phyloP scores from a whole-genome alignment of 2,888 invertebrate genomes.

The Erpobdella octoculata region DNA sequence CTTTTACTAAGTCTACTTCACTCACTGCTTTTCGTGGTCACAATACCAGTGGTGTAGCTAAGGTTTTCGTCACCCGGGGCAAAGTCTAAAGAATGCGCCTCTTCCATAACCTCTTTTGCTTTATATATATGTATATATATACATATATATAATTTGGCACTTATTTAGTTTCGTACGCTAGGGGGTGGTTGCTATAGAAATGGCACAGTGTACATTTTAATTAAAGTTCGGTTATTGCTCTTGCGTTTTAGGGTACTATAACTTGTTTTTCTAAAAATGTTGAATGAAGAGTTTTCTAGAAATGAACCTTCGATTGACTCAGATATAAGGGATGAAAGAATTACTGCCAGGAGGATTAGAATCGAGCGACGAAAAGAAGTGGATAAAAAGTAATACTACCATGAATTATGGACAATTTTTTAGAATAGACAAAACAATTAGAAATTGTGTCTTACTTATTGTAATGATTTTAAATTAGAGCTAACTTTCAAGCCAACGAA shows the following conservation, averaged over 20 bases:
- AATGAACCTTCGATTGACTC: slow-evolving; percentile 55
- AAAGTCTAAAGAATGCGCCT: no score
- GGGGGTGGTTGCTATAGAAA: no score
- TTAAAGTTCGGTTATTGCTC: background rate
- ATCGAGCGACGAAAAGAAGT: slow-evolving; percentile 58
- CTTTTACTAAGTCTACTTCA: no score
- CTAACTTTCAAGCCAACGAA: background rate
- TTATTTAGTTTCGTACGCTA: no score
- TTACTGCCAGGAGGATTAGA: slow-evolving; percentile 63
- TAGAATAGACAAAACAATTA: background rate
- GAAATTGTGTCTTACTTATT: background rate
- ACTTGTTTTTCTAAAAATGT: no score
- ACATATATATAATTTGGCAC: no score
- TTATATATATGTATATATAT: no score
- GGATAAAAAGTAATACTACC: slow-evolving; percentile 37
- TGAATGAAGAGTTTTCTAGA: background rate
- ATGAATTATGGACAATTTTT: background rate
- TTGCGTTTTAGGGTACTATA: background rate
- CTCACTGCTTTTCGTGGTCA: no score
- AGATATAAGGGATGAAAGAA: slow-evolving; percentile 63
- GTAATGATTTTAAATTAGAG: background rate
- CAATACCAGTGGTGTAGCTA: no score
- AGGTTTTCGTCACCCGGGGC: no score
- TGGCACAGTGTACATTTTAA: background rate
- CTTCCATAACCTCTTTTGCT: no score